Base-by-base conservation (phyloP, 2,888 invertebrate genomes). In the Microplitis manilae region DNA sequence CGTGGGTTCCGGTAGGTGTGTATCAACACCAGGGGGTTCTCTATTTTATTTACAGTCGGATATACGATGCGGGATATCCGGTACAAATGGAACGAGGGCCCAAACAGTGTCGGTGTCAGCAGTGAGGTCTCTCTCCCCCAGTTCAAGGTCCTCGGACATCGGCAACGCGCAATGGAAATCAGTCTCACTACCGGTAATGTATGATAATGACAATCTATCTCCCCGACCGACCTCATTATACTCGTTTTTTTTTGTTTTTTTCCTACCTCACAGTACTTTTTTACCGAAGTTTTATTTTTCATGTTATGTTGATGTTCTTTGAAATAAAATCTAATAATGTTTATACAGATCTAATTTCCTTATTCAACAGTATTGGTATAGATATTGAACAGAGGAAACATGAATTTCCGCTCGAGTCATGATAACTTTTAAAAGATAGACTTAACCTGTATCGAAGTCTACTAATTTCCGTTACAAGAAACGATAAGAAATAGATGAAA, bases 31-130 rank as follows among this genome's bases (percentile, higher is more conserved):
- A 74, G 88, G 88, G 89, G 89, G 88, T 86, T 88, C 87, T 88
- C 88, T 89, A 86, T 89, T 86, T 88, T 84, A 86, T 89, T 91
- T 92, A 92, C 94, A 97, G 97, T 97, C 95, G 97, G 97, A 94
- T 97, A 97, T 95, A 97, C 97, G 92, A 97, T 97, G 96, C 94
- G 96, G 93, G 97, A 97, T 94, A 97, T 97, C 94, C 95, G 96
- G 90, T 97, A 97, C 95, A 96, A 96, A 92, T 97, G 97, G 97
- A 96, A 96, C 93, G 96, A 97, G 92, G 96, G 96, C 89, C 95
- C 96, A 90, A 95, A 96, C 93, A 96, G 97, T 91, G 97, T 98
- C 91, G 97, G 96, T 92, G 96, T 97, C 90, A 96, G 96, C 92
- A 95, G 95, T 92, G 97, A 97, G 92, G 97, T 97, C 92, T 96